A percentile compares a stretch with the other conserved stretches of the same genome.
These are phyloP conservation scores for Coranthus polyacanthus DNA, from an alignment of 2,797 vertebrate genomes.

Conservation along the genomic window DNA sequence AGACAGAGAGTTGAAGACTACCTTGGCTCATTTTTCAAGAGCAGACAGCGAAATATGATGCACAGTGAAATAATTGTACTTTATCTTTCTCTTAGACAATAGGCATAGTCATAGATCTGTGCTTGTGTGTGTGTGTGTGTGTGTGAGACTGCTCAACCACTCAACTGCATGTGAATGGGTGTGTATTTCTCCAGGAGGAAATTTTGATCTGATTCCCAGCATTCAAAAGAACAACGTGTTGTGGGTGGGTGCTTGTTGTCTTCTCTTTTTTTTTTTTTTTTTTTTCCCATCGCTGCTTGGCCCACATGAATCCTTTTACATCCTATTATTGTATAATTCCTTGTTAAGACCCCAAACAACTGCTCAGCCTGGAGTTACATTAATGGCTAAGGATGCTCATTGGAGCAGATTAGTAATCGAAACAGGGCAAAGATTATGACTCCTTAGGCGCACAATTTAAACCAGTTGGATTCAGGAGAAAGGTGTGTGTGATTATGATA, in stretches of 20 bases:
- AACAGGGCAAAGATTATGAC: conserved; percentile 50
- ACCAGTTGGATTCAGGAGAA: conserved; percentile 39
- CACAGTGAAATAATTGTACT: conserved; percentile 56
- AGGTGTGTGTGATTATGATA: conserved; percentile 17
- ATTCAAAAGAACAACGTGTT: conserved; percentile 67
- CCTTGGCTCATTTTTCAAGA: conserved; percentile 64
- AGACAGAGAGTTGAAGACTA: conserved; percentile 47
- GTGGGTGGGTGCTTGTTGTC: conserved; percentile 63
- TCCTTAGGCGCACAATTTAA: conserved; percentile 29
- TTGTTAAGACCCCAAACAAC: conserved; percentile 51
- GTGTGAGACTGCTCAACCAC: conserved; percentile 7
- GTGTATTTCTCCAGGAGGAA: conserved; percentile 51
- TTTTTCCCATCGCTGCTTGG: conserved; percentile 37
- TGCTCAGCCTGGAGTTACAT: conserved; percentile 35
- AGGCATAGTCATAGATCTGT: conserved; percentile 20
- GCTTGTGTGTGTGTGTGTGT: conserved; percentile 17
- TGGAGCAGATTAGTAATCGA: conserved; percentile 50
- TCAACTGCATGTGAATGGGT: conserved; percentile 28
- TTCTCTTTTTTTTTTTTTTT: conserved; percentile 29
- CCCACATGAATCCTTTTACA: conserved; percentile 52
- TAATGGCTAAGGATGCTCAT: conserved; percentile 39
- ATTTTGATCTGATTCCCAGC: conserved; percentile 67
- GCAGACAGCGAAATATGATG: conserved; percentile 62
- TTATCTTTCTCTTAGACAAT: conserved; percentile 51
- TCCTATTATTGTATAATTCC: conserved; percentile 58